Base-by-base conservation (phyloP, 2,113 vertebrate genomes). In the Cygnus atratus region DNA sequence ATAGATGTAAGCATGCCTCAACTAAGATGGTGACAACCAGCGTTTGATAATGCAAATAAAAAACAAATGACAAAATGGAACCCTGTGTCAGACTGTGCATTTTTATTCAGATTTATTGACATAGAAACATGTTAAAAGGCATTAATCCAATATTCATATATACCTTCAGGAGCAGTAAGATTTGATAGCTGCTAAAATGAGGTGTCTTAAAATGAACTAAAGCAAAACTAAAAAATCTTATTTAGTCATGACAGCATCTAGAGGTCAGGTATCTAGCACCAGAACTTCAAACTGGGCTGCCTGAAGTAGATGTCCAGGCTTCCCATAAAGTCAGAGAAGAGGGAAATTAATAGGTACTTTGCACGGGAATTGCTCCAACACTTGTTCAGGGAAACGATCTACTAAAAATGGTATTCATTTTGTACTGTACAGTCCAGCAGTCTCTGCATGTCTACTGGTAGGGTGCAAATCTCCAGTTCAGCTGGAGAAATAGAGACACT, bases 131-230 rank as follows among this genome's bases (percentile, higher is more conserved):
- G 11, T 78, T 95, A 86, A 77, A 88, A 76, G 43, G 71, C 39
- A 33, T 87, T 92, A 93, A 95, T 84, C 52, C 35, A 81, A 75
- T 87, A 95, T 84, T 92, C 86, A 85, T 81, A 90, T 39, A 65
- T 86, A 88, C 57, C 18, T 87, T 37, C 14, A 65, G 33, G 19
- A 90, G 35, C 48, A 92, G 33, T 87, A 89, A 88, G 88, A 65
- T 17, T 55, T 81, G 37, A 67, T 61, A 90, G 43, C 33, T 39
- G 67, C 33, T 81, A 35, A 77, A 85, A 84, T 48, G 24, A 87
- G 28, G 6, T 62, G 33, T 3, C 71, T 83, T 70, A 76, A 90
- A 90, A 76, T 22, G 10, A 92, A 28, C 17, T 74, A 58, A 86
- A 93, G 13, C 13, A 85, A 76, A 25, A 54, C 20, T 54, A 58